phyloP scores from a whole-genome alignment of 2,113 vertebrate genomes.

The Mirounga angustirostris region DNA sequence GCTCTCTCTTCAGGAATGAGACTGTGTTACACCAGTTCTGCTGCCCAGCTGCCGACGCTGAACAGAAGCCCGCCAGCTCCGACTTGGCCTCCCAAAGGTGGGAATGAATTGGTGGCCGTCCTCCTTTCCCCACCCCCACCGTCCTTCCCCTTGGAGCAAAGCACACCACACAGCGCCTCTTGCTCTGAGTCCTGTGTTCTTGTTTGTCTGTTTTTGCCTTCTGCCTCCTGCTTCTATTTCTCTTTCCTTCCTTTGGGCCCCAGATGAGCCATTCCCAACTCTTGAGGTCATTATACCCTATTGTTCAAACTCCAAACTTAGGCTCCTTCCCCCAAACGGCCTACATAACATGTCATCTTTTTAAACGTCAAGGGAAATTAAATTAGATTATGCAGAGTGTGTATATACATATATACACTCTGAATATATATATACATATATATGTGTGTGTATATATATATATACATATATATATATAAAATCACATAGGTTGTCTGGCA shows the following conservation, averaged over 20 bases:
- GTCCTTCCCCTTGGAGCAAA: neutral
- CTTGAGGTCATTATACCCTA: neutral
- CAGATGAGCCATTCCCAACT: neutral
- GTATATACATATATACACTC: too few species aligned
- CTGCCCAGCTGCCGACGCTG: slow-evolving; percentile 96
- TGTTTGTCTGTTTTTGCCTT: neutral
- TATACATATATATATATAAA: too few species aligned
- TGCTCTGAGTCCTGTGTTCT: neutral
- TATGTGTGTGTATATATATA: too few species aligned
- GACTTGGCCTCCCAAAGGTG: slow-evolving; percentile 88
- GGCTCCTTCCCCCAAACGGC: neutral
- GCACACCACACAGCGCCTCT: neutral
- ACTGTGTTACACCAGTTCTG: slow-evolving; percentile 99
- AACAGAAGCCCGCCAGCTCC: slow-evolving; percentile 90
- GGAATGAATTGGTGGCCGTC: slow-evolving; percentile 43
- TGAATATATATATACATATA: too few species aligned
- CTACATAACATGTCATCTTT: neutral
- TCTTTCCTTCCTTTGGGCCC: slow-evolving; percentile 15
- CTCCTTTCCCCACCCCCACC: neutral
- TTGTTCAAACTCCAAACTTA: neutral
- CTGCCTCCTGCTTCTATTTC: neutral
- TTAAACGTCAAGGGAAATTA: neutral
- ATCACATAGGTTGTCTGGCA: neutral
- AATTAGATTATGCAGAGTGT: neutral
- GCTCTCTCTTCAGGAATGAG: slow-evolving; percentile 93